Conservation (phyloP, 2,113 vertebrate genomes). For the Oenanthe melanoleuca region DNA sequence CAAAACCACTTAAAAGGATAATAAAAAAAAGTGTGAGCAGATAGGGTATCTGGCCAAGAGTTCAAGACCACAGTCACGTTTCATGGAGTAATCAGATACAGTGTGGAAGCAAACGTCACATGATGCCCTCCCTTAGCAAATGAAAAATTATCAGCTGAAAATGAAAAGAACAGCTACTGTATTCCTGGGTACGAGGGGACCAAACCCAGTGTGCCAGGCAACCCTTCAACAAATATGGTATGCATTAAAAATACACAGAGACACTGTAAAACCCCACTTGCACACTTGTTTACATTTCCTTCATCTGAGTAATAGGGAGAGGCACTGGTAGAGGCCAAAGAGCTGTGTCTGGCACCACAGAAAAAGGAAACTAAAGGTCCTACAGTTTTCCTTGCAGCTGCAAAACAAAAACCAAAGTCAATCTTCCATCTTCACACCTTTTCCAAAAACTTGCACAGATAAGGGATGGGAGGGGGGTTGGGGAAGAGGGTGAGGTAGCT, state of each 20-base stretch:
- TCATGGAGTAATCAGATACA: neutral
- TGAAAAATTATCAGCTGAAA: neutral
- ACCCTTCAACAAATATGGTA: neutral
- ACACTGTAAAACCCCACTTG: neutral
- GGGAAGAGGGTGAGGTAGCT: neutral
- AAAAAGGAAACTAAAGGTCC: neutral
- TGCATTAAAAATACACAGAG: neutral
- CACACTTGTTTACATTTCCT: neutral
- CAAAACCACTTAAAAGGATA: neutral
- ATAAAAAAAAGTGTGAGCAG: neutral
- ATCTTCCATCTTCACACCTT: neutral
- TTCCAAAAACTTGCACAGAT: neutral
- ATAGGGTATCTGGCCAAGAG: neutral
- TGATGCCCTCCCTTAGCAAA: neutral
- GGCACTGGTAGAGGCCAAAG: neutral
- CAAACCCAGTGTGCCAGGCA: neutral
- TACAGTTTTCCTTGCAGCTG: neutral
- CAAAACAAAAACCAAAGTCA: neutral
- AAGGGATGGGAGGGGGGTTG: neutral
- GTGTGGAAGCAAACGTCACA: neutral
- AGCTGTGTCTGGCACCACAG: neutral
- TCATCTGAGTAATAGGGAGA: neutral
- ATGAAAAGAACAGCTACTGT: neutral
- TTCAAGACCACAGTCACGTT: neutral
- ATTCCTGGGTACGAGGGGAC: neutral